Evolutionary conservation across 2,797 vertebrate species (phyloP).

Genomic region (Parotocinclus haroldoi): DNA sequence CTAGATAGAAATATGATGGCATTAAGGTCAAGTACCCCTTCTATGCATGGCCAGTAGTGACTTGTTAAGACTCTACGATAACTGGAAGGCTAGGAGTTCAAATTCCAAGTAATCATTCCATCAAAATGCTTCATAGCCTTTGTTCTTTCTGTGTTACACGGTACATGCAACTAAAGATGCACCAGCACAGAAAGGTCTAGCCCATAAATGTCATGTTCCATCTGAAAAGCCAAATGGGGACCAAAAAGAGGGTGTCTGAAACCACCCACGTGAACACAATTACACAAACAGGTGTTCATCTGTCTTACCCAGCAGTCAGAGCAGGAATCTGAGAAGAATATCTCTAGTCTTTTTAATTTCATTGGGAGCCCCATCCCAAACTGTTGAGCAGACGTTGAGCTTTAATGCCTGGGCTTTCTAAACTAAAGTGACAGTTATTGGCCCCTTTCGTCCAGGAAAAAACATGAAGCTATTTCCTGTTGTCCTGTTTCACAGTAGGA

Average conservation of each 20-base stretch:
- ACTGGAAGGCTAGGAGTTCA: too few species aligned
- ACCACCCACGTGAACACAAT: conserved; percentile 47
- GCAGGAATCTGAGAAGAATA: conserved; percentile 53
- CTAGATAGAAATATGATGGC: too few species aligned
- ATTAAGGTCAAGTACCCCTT: too few species aligned
- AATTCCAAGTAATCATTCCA: too few species aligned
- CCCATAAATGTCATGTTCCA: conserved; percentile 68
- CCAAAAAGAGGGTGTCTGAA: conserved; percentile 44
- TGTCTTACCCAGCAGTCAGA: conserved; percentile 39
- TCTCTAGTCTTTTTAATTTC: conserved; percentile 62
- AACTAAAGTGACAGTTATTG: conserved; percentile 81
- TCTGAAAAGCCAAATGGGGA: conserved; percentile 57
- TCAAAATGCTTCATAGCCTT: too few species aligned
- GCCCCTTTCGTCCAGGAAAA: conserved; percentile 64
- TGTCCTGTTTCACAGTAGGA: conserved; percentile 78
- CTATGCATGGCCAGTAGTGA: too few species aligned
- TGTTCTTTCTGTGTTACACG: too few species aligned
- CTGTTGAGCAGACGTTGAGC: conserved; percentile 68
- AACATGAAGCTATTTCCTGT: conserved; percentile 79
- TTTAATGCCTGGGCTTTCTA: conserved; percentile 64
- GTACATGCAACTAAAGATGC: conserved; percentile 31
- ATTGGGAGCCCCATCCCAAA: conserved; percentile 57
- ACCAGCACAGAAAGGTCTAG: conserved; percentile 38
- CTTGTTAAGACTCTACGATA: too few species aligned
- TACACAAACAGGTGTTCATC: conserved; percentile 45